Percentiles rank a stretch among this genome's conserved stretches.
Evolutionary conservation across 2,888 invertebrate species (phyloP).

Genomic region (Sarcophaga carnaria): DNA sequence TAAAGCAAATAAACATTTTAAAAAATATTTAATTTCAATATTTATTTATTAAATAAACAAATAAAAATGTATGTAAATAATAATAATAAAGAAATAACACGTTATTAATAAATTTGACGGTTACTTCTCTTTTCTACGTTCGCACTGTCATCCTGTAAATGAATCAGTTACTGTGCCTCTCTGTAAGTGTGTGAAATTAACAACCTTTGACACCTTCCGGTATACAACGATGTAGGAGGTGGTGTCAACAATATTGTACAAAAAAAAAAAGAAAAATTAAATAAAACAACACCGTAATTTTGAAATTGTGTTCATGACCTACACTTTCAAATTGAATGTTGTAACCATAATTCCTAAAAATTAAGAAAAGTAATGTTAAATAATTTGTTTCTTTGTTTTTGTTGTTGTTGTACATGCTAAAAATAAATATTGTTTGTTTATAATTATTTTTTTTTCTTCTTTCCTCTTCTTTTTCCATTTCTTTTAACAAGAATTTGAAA

Average conservation of each 20-base stretch:
- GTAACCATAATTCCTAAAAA: neutral
- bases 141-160: neutral
- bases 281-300: neutral
- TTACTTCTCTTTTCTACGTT: neutral
- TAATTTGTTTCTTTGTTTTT: neutral
- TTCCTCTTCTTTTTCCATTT: neutral
- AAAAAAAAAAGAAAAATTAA: neutral
- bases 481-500: conserved; percentile 17
- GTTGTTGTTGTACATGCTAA: neutral
- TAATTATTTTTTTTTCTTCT: neutral
- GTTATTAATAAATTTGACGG: neutral
- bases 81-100: neutral
- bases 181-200: conserved; percentile 27
- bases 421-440: conserved; percentile 24
- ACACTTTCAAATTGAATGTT: neutral
- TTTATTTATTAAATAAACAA: conserved; percentile 26
- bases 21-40: conserved; percentile 46
- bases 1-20: conserved; percentile 6
- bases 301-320: neutral
- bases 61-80: neutral
- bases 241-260: neutral
- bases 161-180: too few species aligned
- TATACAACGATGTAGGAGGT: neutral
- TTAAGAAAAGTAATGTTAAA: neutral
- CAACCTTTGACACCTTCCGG: conserved; percentile 48